Percentiles rank a stretch among this genome's conserved stretches.
Conservation (phyloP, 2,888 invertebrate genomes). For the Aphodius sticticus region DNA sequence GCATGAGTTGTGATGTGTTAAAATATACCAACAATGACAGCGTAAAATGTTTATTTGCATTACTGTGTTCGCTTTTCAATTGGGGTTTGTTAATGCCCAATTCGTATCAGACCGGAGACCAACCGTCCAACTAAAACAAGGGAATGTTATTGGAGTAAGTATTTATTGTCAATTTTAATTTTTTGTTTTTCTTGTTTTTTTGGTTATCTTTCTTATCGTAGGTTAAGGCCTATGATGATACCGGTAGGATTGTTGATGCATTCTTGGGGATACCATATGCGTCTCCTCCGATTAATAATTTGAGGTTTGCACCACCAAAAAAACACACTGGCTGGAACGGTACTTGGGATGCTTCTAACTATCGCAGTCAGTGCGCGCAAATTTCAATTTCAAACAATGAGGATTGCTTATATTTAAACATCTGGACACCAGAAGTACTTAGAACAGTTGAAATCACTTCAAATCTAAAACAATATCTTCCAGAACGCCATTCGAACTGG, state of each 20-base stretch:
- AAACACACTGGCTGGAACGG: constrained; percentile 76
- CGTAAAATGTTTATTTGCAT: constrained; percentile 14
- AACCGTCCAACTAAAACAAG: constrained; percentile 65
- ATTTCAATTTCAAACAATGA: constrained; percentile 65
- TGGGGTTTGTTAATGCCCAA: constrained; percentile 22
- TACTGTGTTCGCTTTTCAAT: neutral
- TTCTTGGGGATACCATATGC: constrained; percentile 86
- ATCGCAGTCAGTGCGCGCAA: constrained; percentile 76
- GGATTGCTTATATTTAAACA: constrained; percentile 90
- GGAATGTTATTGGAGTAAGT: constrained; percentile 68
- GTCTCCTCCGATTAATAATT: constrained; percentile 74
- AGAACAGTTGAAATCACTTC: constrained; percentile 28
- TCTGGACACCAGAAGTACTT: constrained; percentile 84
- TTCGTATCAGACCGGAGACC: constrained; percentile 52
- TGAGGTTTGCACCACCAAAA: constrained; percentile 78
- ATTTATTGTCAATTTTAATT: constrained; percentile 37
- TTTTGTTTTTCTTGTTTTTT: neutral
- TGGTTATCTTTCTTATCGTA: constrained; percentile 49
- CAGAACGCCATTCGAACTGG: constrained; percentile 56
- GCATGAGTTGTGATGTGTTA: neutral
- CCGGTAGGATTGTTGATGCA: constrained; percentile 70
- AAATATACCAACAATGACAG: constrained; percentile 8
- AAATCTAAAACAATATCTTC: constrained; percentile 32
- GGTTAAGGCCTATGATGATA: constrained; percentile 73
- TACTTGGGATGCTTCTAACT: constrained; percentile 73